Evolutionary conservation across 2,888 invertebrate species (phyloP), one percentile per base, ranked within the genome.

Genomic region (Pyrgus malvae): DNA sequence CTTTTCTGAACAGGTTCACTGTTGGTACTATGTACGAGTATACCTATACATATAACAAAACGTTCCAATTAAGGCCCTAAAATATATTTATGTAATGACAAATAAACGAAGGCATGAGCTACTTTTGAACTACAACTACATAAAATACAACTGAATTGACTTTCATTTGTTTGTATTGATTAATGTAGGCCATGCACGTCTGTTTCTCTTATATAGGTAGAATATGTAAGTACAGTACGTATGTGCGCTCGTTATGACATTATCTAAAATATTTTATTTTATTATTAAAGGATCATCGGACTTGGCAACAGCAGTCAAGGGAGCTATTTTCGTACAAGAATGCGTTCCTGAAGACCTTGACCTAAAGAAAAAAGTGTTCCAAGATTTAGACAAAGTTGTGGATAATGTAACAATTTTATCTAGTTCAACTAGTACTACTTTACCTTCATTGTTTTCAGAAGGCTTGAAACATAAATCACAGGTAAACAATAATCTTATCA

Each of bases 391-490:
- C 76, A 91, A 92, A 54, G 87, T 97, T 1, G 93, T 96, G 0
- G 94, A 93, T n/a, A 84, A 93, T 57, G 92, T 92, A 37, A 95
- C 95, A 0, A 96, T 99, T 64, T 74, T 98, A 4, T 97, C 98
- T 0, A 98, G 98, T 67, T 99, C 99, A 0, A 97, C 98, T 0
- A 98, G 98, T 44, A 97, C 98, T 1, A 96, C 98, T 58, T 86
- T 97, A 57, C 98, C 98, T 0, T 98, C 99, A 0, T 80, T 94
- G 41, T 95, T 99, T 71, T 95, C 96, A 16, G 95, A 95, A 59
- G 92, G 93, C 33, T 80, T 99, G 57, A 94, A 93, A 66, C 95
- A 98, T 74, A 91, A 87, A 60, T 78, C 90, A 21, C 93, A 93
- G 80, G 92, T 92, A 69, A 7, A 4, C 9, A 29, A 9, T 3